Conservation (phyloP, 1,140 invertebrate genomes). For the Cataglyphis hispanica region DNA sequence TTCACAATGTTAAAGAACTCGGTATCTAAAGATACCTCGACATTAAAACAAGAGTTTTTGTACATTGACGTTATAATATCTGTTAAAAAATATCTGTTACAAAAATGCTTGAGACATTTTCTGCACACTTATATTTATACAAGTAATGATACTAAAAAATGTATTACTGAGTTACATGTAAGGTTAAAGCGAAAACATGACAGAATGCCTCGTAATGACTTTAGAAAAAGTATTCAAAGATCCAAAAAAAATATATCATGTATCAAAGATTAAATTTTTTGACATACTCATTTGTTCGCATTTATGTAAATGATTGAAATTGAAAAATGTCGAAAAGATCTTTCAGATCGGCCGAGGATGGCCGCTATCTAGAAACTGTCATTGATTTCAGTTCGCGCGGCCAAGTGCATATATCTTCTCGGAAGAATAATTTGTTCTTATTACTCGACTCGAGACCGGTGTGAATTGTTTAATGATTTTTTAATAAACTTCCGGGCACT, state of each 20-base stretch:
- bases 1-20: constrained; percentile 14
- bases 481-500: constrained; percentile 72
- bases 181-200: background rate
- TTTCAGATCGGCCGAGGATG: background rate
- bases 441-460: constrained; percentile 53
- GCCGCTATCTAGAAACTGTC: background rate
- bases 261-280: background rate
- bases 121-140: constrained; percentile 26
- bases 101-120: constrained; percentile 13
- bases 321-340: background rate
- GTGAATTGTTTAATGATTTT: constrained; percentile 73
- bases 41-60: constrained; percentile 52
- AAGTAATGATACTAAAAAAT: constrained; percentile 50
- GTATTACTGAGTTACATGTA: background rate
- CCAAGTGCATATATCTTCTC: background rate
- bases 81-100: constrained; percentile 29
- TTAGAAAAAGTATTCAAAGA: background rate
- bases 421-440: constrained; percentile 62
- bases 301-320: background rate
- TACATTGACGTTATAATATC: constrained; percentile 54
- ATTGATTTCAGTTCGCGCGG: background rate
- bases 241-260: background rate
- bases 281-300: background rate
- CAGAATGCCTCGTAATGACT: background rate
- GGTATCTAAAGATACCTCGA: constrained; percentile 49